Evolutionary conservation across 2,113 vertebrate species (phyloP), one percentile per base, ranked within the genome.

Genomic region (Heterotilapia buettikoferi): DNA sequence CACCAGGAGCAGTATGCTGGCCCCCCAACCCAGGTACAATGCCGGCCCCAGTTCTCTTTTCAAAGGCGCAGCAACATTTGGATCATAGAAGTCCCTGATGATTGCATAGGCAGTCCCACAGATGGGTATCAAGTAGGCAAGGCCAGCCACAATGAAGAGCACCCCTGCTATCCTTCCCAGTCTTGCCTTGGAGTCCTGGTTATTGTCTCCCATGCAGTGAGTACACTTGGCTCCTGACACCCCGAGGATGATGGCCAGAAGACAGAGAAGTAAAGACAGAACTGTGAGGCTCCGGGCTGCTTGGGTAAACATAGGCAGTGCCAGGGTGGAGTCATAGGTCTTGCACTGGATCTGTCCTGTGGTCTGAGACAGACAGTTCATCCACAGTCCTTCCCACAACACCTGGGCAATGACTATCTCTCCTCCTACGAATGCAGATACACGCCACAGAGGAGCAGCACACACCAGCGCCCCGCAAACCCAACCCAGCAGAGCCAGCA

Each of bases 351-450:
- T 95, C 3, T 96, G 95, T 1, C 96, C 96, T 18, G 95, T 96
- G 71, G 96, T 96, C 94, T 98, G 97, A 19, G 97, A 97, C 63
- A 98, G 94, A 9, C 98, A 98, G 91, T 95, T 97, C 98, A 98
- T 98, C 98, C 98, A 98, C 50, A 98, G 95, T 31, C 98, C 98
- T 89, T 98, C 98, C 97, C 97, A 98, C 57, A 95, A 63, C 90
- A 96, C 95, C 96, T 98, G 97, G 4, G 97, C 97, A 14, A 97
- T 97, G 90, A 98, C 97, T 12, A 98, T 96, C 96, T 96, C 97
- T n/a, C 91, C 96, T 7, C 97, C 97, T 1, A 97, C 97, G 43
- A 97, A 97, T 40, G 97, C 97, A 0, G 97, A 97, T 81, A 97
- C 95, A 1, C 97, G 97, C 97, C 97, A 98, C 92, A 97, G 92